phyloP scores from a whole-genome alignment of 2,797 vertebrate species.

The Acipenser transmontanus region DNA sequence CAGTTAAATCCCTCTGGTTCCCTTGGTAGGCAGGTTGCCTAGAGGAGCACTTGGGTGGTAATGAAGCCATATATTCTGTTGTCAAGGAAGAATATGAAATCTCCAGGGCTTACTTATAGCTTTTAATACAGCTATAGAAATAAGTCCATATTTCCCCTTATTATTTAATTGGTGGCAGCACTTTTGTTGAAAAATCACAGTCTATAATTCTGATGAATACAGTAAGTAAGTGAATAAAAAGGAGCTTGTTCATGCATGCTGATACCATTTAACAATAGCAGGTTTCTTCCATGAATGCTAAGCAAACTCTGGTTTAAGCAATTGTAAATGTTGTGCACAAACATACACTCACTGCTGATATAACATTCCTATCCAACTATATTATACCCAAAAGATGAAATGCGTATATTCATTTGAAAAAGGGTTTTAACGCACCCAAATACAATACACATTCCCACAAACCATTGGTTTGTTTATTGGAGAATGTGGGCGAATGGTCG shows the following conservation, averaged over 20 bases:
- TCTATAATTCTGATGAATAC: constrained; percentile 22
- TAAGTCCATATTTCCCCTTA: constrained; percentile 21
- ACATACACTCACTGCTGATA: too few relatives aligned
- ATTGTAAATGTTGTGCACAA: too few relatives aligned
- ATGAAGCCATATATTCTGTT: constrained; percentile 25
- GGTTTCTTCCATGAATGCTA: constrained; percentile 11
- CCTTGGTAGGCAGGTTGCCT: too few relatives aligned
- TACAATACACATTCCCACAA: too few relatives aligned
- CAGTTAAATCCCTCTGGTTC: too few relatives aligned
- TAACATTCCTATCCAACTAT: too few relatives aligned
- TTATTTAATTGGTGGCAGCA: constrained; percentile 19
- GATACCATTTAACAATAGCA: constrained; percentile 5
- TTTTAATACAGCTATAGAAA: background rate
- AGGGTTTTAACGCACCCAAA: too few relatives aligned
- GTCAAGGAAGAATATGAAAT: constrained; percentile 42
- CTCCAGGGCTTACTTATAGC: constrained; percentile 3
- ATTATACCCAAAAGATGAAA: too few relatives aligned
- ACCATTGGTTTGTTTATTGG: too few relatives aligned
- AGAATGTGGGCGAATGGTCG: too few relatives aligned
- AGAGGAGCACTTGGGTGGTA: constrained; percentile 49
- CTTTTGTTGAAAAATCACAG: constrained; percentile 13
- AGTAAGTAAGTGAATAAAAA: constrained; percentile 31
- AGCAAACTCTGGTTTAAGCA: too few relatives aligned
- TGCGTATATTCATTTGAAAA: too few relatives aligned
- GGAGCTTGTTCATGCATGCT: constrained; percentile 53